Conservation (phyloP, 2,113 vertebrate species). For the Tachysurus vachellii region DNA sequence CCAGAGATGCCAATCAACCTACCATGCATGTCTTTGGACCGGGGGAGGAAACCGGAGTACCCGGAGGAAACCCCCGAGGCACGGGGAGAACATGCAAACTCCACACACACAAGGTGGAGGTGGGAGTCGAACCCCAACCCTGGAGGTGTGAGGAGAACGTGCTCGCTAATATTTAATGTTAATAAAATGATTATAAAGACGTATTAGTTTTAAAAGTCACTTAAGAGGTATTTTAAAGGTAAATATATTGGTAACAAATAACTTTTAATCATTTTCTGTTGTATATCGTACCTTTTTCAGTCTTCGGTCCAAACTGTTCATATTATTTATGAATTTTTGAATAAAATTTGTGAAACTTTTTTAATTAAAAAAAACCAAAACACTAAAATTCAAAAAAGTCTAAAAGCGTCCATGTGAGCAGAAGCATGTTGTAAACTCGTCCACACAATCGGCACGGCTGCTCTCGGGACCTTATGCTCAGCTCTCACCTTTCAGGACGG, state of each 20-base stretch:
- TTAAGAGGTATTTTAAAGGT: not conserved
- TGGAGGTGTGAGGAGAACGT: too few species aligned
- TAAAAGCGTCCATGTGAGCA: not conserved
- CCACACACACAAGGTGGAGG: too few species aligned
- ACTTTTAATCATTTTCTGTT: not conserved
- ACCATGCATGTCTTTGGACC: too few species aligned
- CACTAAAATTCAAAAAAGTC: not conserved
- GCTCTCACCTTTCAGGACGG: conserved; percentile 94
- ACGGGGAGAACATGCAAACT: too few species aligned
- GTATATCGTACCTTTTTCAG: not conserved
- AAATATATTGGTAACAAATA: not conserved
- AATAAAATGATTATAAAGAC: not conserved
- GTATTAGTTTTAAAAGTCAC: not conserved
- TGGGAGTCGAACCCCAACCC: too few species aligned
- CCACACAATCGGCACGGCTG: not conserved
- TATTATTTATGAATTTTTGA: not conserved
- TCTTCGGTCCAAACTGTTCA: not conserved
- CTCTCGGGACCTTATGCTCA: not conserved
- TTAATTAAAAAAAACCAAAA: not conserved
- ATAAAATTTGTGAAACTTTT: not conserved
- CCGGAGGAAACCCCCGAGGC: too few species aligned
- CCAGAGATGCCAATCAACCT: too few species aligned
- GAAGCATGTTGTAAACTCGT: not conserved
- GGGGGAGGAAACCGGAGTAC: too few species aligned
- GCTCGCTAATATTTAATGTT: too few species aligned